Percentiles rank a stretch among this genome's conserved stretches.
Evolutionary conservation across 2,113 vertebrate species (phyloP).

Genomic region (Centropus unirufus): DNA sequence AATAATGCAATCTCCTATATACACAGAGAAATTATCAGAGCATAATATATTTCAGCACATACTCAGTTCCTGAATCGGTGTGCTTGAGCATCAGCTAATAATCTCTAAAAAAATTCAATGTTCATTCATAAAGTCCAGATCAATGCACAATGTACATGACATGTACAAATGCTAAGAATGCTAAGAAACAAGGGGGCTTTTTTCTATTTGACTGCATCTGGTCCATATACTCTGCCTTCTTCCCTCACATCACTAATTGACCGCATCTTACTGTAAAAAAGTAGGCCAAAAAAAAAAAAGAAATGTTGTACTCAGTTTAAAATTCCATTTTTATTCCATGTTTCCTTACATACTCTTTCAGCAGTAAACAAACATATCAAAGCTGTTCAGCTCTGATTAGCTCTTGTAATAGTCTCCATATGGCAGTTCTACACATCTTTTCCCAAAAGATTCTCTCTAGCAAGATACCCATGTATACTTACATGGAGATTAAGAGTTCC

Average conservation of each 20-base stretch:
- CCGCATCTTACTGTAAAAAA: neutral
- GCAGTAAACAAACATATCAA: slow-evolving; percentile 23
- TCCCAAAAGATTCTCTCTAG: neutral
- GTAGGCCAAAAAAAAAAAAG: neutral
- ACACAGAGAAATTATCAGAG: neutral
- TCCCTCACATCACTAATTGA: neutral
- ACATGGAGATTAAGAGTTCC: neutral
- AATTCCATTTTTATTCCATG: neutral
- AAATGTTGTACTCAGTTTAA: neutral
- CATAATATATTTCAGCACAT: neutral
- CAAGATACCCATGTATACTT: neutral
- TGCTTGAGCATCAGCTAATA: neutral
- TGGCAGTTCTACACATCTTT: neutral
- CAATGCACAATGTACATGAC: neutral
- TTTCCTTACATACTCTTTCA: neutral
- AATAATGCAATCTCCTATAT: neutral
- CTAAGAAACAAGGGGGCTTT: neutral
- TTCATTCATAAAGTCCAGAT: neutral
- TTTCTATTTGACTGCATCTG: neutral
- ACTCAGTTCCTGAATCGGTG: neutral
- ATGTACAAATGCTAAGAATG: no score
- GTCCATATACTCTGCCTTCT: neutral
- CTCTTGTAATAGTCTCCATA: neutral
- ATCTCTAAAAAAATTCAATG: neutral
- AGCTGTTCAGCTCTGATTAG: slow-evolving; percentile 15